Conservation (phyloP, 2,888 invertebrate genomes). For the Pollenia angustigena region DNA sequence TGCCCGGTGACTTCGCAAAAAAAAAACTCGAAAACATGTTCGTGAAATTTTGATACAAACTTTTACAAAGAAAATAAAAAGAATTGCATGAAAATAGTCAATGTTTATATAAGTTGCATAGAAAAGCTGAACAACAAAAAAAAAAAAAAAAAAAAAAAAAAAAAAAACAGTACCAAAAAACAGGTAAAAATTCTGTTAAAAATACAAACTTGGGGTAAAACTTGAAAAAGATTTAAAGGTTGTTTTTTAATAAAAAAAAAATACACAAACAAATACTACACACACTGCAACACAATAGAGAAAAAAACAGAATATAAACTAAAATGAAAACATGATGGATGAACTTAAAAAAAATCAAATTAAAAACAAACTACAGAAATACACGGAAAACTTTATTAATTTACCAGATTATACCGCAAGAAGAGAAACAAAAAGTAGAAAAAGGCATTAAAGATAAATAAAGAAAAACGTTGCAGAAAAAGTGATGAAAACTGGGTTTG, state of each 20-base stretch:
- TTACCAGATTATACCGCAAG: constrained; percentile 37
- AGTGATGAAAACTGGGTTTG: constrained; percentile 45
- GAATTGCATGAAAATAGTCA: not conserved
- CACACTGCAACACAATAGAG: not conserved
- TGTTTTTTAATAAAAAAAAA: not conserved
- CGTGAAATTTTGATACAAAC: constrained; percentile 22
- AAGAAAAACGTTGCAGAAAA: constrained; percentile 28
- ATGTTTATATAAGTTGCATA: constrained; percentile 10
- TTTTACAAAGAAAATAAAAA: not conserved
- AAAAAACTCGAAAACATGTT: not conserved
- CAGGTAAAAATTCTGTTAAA: constrained; percentile 21
- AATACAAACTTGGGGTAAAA: constrained; percentile 18
- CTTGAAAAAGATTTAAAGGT: not conserved
- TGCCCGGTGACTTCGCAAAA: not conserved
- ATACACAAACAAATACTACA: too few relatives aligned
- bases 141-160: not conserved
- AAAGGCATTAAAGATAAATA: not conserved
- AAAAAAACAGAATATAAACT: constrained; percentile 20
- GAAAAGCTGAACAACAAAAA: not conserved
- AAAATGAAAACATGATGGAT: constrained; percentile 18
- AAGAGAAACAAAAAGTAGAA: constrained; percentile 2
- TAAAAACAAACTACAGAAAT: not conserved
- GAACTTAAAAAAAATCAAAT: not conserved
- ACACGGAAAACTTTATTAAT: constrained; percentile 59
- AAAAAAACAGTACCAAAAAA: not conserved